Base-by-base conservation (phyloP, 2,113 vertebrate species). In the Bujurquina vittata region DNA sequence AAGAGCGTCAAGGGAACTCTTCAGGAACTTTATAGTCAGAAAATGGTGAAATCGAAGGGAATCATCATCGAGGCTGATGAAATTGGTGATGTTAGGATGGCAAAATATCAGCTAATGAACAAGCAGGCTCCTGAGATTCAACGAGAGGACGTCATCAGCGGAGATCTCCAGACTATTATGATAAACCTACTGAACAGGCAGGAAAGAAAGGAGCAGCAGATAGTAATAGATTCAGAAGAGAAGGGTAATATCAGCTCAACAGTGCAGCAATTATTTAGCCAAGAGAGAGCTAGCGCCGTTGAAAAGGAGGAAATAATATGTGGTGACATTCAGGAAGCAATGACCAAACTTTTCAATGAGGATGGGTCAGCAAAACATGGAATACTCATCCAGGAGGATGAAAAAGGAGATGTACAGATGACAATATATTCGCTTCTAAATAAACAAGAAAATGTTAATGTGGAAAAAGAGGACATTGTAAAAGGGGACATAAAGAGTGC, bases 91-190 rank as follows among this genome's bases (percentile, higher is more conserved):
- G 91, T 98, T 59, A 95, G 96, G 62, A 97, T 98, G 97, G 96
- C 97, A 89, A 98, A 97, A 94, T 98, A 97, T 87, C 96, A 97
- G 54, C 94, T 98, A 12, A 96, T 97, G 97, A 97, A 97, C 91
- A 95, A 95, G 88, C 89, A 96, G 73, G 82, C 94, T 87, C 97
- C 97, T 9, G 94, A 97, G 89, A 96, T 98, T 92, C 97, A 98
- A 86, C 96, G 95, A 81, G 97, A 98, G 93, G 96, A 97, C 67
- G 88, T 97, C 26, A 95, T 98, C 86, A 96, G 90, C 23, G 97
- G 94, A 33, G 96, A 98, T 94, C 89, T 98, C 79, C 94, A 94
- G 84, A 97, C 94, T 65, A 97, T 98, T 88, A 97, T 98, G 96
- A 94, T 96, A 94, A 97, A 96, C 79, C 91, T 98, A 8, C 93